A percentile compares a stretch with the other conserved stretches of the same genome.
Conservation (phyloP, 2,888 invertebrate species). For the Polylopha cassiicola region DNA sequence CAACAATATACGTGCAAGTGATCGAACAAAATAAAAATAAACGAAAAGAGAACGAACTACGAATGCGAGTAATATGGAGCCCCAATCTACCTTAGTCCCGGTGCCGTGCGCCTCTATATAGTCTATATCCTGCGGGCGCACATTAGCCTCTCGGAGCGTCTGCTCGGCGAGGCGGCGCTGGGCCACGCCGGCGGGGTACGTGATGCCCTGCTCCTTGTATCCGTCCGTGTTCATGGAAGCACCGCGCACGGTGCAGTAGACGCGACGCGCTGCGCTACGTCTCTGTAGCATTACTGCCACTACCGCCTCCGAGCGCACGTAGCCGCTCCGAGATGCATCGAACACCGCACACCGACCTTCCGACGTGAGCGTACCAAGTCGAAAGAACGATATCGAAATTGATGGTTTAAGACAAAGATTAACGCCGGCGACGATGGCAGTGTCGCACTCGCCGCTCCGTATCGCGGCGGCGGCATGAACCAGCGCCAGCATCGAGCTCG, state of each 20-base stretch:
- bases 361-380: conserved; percentile 93
- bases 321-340: conserved; percentile 93
- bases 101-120: conserved; percentile 99
- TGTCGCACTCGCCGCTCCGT: conserved; percentile 93
- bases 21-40: conserved; percentile 1
- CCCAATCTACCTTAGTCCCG: conserved; percentile 87
- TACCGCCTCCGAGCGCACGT: conserved; percentile 93
- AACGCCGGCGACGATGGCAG: conserved; percentile 96
- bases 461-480: conserved; percentile 91
- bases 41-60: not conserved
- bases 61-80: not conserved
- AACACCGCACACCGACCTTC: conserved; percentile 97
- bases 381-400: conserved; percentile 94
- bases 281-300: conserved; percentile 90
- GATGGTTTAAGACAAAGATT: conserved; percentile 94
- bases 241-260: conserved; percentile 92
- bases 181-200: conserved; percentile 88
- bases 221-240: conserved; percentile 96
- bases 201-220: conserved; percentile 92
- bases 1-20: conserved; percentile 6
- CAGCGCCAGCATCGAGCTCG: conserved; percentile 94
- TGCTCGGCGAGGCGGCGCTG: conserved; percentile 89
- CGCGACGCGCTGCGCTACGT: conserved; percentile 83
- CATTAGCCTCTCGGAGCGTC: conserved; percentile 88
- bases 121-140: conserved; percentile 88